These are phyloP conservation scores for Pantherophis vulpinus DNA, from an alignment of 2,797 vertebrate genomes.

Conservation along the genomic window DNA sequence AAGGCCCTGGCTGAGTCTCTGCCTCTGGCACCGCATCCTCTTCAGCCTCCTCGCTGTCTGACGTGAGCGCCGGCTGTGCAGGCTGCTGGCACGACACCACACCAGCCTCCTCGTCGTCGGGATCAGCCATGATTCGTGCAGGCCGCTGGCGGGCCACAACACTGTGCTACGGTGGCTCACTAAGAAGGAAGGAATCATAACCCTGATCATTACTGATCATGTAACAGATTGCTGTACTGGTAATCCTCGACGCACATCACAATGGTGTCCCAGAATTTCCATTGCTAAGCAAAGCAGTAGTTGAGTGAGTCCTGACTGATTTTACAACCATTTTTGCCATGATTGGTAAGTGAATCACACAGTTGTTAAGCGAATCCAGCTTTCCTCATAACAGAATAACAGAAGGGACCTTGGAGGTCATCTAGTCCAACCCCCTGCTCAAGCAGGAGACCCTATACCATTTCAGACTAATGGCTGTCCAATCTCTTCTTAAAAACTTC, in stretches of 20 bases:
- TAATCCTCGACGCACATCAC: background rate
- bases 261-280: background rate
- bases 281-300: background rate
- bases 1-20: too few relatives aligned
- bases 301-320: background rate
- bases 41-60: too few relatives aligned
- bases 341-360: background rate
- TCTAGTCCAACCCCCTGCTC: background rate
- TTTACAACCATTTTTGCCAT: background rate
- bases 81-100: too few relatives aligned
- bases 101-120: too few relatives aligned
- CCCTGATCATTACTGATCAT: background rate
- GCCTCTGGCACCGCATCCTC: too few relatives aligned
- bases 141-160: too few relatives aligned
- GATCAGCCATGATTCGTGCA: too few relatives aligned
- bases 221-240: background rate
- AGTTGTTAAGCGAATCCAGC: background rate
- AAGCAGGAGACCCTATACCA: background rate
- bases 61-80: accelerated
- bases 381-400: background rate
- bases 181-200: background rate
- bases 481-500: too few relatives aligned
- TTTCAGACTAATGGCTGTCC: too few relatives aligned
- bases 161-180: too few relatives aligned
- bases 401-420: background rate